A percentile compares a stretch with the other conserved stretches of the same genome.
Evolutionary conservation across 2,797 vertebrate species (phyloP).

Genomic region (Schizopygopsis pylzovi): DNA sequence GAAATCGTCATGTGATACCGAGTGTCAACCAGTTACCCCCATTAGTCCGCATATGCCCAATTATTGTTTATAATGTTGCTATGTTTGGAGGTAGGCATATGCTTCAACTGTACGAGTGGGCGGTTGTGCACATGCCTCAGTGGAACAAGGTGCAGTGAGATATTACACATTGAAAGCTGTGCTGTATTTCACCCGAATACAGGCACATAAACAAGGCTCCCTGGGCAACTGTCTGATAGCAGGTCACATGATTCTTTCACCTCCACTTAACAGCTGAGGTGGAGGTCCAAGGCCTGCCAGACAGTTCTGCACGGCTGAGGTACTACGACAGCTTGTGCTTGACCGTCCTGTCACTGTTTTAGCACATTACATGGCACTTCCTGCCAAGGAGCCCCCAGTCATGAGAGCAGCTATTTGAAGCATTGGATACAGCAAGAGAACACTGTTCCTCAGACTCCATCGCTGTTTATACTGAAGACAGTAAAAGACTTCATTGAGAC

Average conservation of each 20-base stretch:
- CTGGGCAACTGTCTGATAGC: constrained; percentile 63
- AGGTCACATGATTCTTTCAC: constrained; percentile 63
- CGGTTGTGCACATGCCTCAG: constrained; percentile 59
- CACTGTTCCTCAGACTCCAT: constrained; percentile 39
- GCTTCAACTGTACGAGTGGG: constrained; percentile 56
- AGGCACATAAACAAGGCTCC: constrained; percentile 60
- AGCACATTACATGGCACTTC: constrained; percentile 63
- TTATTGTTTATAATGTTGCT: constrained; percentile 61
- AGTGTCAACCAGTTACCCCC: constrained; percentile 54
- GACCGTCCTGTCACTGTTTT: constrained; percentile 69
- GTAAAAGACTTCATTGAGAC: constrained; percentile 13
- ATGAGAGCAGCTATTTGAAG: constrained; percentile 65
- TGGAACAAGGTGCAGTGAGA: constrained; percentile 56
- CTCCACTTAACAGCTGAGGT: constrained; percentile 67
- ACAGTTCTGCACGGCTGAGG: constrained; percentile 66
- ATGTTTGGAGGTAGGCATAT: constrained; percentile 64
- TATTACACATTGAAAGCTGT: constrained; percentile 63
- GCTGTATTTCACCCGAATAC: constrained; percentile 64
- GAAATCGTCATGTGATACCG: constrained; percentile 42
- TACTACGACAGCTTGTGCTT: constrained; percentile 69
- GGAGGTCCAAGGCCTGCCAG: constrained; percentile 64
- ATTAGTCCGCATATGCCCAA: constrained; percentile 61
- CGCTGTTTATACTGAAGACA: constrained; percentile 19
- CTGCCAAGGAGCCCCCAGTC: constrained; percentile 62
- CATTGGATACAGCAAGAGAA: constrained; percentile 49